phyloP scores from a whole-genome alignment of 2,113 vertebrate genomes.

The Malurus elegans region DNA sequence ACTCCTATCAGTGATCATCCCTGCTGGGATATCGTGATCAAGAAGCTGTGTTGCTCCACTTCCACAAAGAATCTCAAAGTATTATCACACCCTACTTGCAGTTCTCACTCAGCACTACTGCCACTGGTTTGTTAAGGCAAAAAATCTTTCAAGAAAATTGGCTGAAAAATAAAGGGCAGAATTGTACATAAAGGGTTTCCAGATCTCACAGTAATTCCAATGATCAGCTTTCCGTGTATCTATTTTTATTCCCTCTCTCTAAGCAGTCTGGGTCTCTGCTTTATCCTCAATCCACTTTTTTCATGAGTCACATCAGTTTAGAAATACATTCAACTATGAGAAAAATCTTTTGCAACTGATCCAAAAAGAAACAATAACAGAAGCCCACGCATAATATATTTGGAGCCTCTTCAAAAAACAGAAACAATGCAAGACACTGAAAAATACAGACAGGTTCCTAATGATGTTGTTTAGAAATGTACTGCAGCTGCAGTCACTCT shows the following conservation, averaged over 20 bases:
- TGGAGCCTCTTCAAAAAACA: not conserved
- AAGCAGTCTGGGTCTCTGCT: not conserved
- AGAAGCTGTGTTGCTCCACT: not conserved
- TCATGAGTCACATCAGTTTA: slow-evolving; percentile 26
- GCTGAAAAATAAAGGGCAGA: not conserved
- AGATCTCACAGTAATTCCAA: not conserved
- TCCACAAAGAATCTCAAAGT: not conserved
- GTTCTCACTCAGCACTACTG: not conserved
- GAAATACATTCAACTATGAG: slow-evolving; percentile 9
- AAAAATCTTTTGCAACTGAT: slow-evolving; percentile 27
- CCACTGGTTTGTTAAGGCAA: not conserved
- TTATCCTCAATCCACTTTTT: not conserved
- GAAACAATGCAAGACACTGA: not conserved
- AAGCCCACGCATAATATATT: not conserved
- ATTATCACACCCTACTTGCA: not conserved
- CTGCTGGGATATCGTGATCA: not conserved
- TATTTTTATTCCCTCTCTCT: slow-evolving; percentile 19
- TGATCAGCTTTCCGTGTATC: not conserved
- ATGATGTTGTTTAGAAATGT: not conserved
- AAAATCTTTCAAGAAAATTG: not conserved
- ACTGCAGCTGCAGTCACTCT: not conserved
- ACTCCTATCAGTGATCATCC: not conserved
- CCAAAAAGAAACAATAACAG: slow-evolving; percentile 41
- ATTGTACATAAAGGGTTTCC: not conserved
- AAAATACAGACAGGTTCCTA: slow-evolving; percentile 12